Evolutionary conservation across 2,113 vertebrate species (phyloP).

Genomic region (Todiramphus chloris): DNA sequence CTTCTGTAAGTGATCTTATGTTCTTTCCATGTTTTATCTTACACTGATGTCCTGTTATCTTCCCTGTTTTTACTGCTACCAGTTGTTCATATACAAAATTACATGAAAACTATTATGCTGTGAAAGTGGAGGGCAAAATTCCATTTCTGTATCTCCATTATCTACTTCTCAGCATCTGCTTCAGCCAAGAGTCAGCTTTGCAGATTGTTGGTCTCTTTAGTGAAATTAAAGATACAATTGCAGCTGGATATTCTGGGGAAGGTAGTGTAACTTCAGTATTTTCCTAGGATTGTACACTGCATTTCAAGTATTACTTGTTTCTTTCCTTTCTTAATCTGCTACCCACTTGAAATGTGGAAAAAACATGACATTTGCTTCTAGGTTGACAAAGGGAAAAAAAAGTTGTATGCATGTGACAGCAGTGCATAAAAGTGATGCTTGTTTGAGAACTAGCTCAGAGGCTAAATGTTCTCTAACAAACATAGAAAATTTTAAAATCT

Average conservation of each 20-base stretch:
- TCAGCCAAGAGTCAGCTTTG: not conserved
- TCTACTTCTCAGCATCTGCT: not conserved
- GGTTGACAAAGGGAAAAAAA: not conserved
- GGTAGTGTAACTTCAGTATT: not conserved
- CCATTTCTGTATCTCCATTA: not conserved
- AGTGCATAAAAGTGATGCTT: not conserved
- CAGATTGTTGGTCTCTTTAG: not conserved
- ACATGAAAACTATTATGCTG: not conserved
- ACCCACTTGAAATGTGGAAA: not conserved
- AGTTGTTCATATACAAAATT: not conserved
- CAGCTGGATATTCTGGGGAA: not conserved
- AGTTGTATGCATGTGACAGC: not conserved
- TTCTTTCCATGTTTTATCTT: not conserved
- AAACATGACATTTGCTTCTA: not conserved
- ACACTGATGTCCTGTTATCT: not conserved
- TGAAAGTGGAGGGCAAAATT: not conserved
- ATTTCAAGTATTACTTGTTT: not conserved
- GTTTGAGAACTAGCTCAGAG: conserved; percentile 8
- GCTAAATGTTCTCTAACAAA: not conserved
- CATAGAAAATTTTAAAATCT: not conserved
- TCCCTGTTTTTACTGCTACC: not conserved
- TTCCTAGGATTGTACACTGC: not conserved
- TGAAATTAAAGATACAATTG: not conserved
- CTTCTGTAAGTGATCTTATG: not conserved
- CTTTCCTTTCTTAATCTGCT: not conserved